Evolutionary conservation across 1,140 invertebrate genomes (phyloP), one percentile per base, ranked within the genome.

Genomic region (Lysiphlebus fabarum): DNA sequence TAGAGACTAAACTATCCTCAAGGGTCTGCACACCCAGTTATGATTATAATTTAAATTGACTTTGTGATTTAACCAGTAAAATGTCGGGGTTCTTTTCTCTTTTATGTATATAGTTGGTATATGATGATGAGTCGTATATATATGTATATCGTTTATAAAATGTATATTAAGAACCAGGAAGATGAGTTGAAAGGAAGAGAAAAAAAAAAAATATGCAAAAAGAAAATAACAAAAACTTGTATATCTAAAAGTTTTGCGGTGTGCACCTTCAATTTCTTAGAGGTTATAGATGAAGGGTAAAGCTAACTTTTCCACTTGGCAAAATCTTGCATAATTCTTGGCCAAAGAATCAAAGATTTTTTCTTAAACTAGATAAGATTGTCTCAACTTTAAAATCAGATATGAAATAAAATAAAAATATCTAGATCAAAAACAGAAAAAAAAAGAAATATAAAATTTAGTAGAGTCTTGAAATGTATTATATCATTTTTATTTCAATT

Each of bases 41-140:
- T 67, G 61, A 70, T 68, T 70, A 63, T 67, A 65, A 70, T 70
- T 70, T 67, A 64, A 70, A 68, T 70, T 68, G 66, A 65, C 67
- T 70, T 61, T 53, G 50, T 53, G 64, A 65, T 65, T 59, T 64
- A 50, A 37, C 43, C 17, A 44, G 58, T 43, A 58, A 49, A 37
- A 54, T 43, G 54, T 34, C 42, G 34, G 9, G 1, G 4, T 34
- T 49, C 48, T 14, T 38, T 41, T 43, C 45, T 45, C 38, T 33
- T 57, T n/a, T n/a, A n/a, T n/a, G n/a, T n/a, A n/a, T n/a, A n/a
- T n/a, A n/a, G n/a, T n/a, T n/a, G n/a, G n/a, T n/a, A n/a, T n/a
- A n/a, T n/a, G n/a, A n/a, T n/a, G n/a, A n/a, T n/a, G n/a, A n/a
- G n/a, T n/a, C n/a, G n/a, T n/a, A n/a, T n/a, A n/a, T n/a, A n/a